A percentile compares a stretch with the other conserved stretches of the same genome.
Evolutionary conservation across 2,113 vertebrate species (phyloP).

Genomic region (Plotosus lineatus): DNA sequence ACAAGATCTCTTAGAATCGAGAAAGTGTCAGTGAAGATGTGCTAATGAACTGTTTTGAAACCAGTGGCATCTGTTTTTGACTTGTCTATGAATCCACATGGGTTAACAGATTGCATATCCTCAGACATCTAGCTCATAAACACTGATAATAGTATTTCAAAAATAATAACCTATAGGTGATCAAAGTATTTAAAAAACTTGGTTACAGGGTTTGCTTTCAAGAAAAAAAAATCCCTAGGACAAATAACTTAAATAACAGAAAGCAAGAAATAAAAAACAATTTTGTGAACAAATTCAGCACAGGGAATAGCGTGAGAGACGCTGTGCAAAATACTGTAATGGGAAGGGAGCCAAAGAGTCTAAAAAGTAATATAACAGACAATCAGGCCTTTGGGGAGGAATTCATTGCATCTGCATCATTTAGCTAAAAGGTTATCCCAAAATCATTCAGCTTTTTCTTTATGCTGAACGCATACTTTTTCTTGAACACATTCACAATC

Average conservation of each 20-base stretch:
- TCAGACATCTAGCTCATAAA: background rate
- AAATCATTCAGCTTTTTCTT: constrained; percentile 21
- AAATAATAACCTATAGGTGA: background rate
- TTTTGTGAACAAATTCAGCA: background rate
- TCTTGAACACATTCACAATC: background rate
- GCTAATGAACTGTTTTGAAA: background rate
- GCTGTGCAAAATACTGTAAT: constrained; percentile 17
- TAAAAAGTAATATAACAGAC: constrained; percentile 2
- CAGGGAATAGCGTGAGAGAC: constrained; percentile 13
- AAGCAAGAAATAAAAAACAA: background rate
- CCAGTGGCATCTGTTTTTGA: constrained; percentile 7
- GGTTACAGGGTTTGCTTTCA: background rate
- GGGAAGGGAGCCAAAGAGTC: constrained; percentile 11
- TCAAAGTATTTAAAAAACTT: background rate
- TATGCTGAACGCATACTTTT: background rate
- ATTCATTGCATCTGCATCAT: constrained; percentile 13
- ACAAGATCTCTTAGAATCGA: background rate
- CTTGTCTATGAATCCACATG: background rate
- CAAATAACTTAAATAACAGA: background rate
- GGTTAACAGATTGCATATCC: constrained; percentile 1
- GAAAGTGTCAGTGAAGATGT: background rate
- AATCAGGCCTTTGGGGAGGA: constrained; percentile 4
- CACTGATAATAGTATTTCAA: background rate
- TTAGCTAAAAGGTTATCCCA: constrained; percentile 11
- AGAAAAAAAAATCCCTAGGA: background rate